A percentile compares a stretch with the other conserved stretches of the same genome.
Conservation (phyloP, 2,113 vertebrate species). For the Charadrius vociferus region DNA sequence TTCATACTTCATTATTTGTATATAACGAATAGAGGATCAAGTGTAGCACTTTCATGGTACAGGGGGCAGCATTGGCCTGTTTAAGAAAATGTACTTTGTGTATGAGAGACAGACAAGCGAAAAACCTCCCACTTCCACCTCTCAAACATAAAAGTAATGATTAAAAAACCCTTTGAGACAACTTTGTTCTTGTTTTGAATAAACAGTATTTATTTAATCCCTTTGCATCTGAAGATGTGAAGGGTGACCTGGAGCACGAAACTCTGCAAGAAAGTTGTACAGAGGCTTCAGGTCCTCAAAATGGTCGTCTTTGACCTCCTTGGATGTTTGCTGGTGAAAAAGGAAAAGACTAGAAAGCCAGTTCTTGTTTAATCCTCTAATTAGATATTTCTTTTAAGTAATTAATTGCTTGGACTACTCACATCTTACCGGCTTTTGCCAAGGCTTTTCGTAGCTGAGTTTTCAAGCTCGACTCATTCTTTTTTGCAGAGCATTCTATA, state of each 20-base stretch:
- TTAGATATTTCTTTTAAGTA: not conserved
- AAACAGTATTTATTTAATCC: not conserved
- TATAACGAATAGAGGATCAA: not conserved
- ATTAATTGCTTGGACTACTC: not conserved
- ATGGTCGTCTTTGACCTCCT: not conserved
- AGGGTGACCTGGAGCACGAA: not conserved
- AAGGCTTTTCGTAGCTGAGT: not conserved
- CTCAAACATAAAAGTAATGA: not conserved
- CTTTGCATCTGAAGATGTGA: not conserved
- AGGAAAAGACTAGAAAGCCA: not conserved
- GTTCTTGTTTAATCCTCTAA: not conserved
- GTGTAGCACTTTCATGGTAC: not conserved
- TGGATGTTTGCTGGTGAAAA: not conserved
- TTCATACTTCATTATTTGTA: not conserved
- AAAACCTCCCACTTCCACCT: not conserved
- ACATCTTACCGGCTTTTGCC: not conserved
- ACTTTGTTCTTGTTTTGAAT: not conserved
- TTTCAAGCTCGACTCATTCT: not conserved
- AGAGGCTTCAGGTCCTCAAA: not conserved
- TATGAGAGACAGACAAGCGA: not conserved
- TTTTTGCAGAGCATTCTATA: not conserved
- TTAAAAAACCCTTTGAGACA: not conserved
- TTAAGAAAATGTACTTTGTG: not conserved
- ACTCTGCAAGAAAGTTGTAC: not conserved
- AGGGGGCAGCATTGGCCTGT: conserved; percentile 28